These are phyloP conservation scores for Pantherophis vulpinus DNA, from an alignment of 2,797 vertebrate species.

Conservation along the genomic window DNA sequence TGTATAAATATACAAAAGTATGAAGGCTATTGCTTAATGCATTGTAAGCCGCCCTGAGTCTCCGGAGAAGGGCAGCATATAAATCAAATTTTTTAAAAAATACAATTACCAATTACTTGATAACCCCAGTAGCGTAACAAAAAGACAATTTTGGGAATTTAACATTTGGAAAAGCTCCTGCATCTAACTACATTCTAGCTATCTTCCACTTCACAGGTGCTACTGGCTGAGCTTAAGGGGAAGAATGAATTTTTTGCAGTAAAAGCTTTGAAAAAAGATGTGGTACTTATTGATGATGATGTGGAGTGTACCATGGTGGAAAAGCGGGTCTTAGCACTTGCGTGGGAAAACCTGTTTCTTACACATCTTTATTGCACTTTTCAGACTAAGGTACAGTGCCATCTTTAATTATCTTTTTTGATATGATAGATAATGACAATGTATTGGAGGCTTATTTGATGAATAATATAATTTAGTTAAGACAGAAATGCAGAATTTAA, in stretches of 20 bases:
- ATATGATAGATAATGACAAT: neutral
- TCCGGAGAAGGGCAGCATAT: no score
- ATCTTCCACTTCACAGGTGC: constrained; percentile 73
- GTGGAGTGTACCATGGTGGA: constrained; percentile 99
- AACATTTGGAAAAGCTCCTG: neutral
- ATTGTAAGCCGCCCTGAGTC: no score
- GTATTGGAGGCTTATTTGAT: neutral
- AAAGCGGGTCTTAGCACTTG: constrained; percentile 91
- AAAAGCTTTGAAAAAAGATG: constrained; percentile 95
- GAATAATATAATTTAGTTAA: neutral
- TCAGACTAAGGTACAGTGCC: constrained; percentile 84
- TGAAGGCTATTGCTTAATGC: no score
- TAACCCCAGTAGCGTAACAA: neutral
- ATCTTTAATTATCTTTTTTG: neutral
- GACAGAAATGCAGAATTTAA: neutral
- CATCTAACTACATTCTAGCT: rapidly evolving
- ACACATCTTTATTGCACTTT: constrained; percentile 94
- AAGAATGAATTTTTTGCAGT: constrained; percentile 86
- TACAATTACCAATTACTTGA: neutral
- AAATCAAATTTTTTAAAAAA: no score
- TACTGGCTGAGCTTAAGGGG: constrained; percentile 92
- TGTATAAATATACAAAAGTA: no score
- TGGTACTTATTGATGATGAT: constrained; percentile 95
- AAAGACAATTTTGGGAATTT: neutral
- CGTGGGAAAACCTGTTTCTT: constrained; percentile 94